phyloP scores from a whole-genome alignment of 2,113 vertebrate genomes.

The Azemiops feae region DNA sequence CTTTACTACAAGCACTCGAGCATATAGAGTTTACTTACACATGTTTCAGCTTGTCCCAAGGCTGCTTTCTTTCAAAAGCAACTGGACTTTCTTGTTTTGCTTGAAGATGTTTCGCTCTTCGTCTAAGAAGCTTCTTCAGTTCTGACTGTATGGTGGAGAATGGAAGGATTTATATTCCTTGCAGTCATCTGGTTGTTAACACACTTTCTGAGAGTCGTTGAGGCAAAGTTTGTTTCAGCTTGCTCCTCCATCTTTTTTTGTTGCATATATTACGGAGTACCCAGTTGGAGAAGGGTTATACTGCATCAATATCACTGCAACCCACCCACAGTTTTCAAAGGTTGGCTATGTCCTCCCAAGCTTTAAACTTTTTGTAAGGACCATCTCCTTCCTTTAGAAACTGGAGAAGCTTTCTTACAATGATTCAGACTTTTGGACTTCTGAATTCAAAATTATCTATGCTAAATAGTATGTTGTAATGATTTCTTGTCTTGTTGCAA shows the following conservation, averaged over 20 bases:
- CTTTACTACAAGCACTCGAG: neutral
- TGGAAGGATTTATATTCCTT: neutral
- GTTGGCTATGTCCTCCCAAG: neutral
- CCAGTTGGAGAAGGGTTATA: neutral
- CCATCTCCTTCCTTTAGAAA: neutral
- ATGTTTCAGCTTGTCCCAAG: neutral
- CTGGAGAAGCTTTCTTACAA: neutral
- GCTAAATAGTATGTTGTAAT: neutral
- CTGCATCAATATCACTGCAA: too few species aligned
- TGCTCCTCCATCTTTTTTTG: neutral
- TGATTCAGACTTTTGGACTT: neutral
- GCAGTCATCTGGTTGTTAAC: neutral
- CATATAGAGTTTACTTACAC: neutral
- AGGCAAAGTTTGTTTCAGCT: neutral
- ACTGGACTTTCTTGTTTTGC: neutral
- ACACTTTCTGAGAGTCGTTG: neutral
- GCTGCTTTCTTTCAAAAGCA: neutral
- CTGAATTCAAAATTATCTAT: neutral
- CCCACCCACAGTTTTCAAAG: neutral
- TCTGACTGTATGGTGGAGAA: neutral
- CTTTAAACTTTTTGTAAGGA: neutral
- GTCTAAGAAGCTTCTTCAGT: neutral
- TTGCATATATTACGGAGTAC: neutral
- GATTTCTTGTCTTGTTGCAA: neutral
- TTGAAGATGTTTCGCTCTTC: neutral